Percentiles rank a stretch among this genome's conserved stretches.
These are phyloP conservation scores for Matsumurasca onukii DNA, from an alignment of 1,140 invertebrate genomes.

Conservation along the genomic window DNA sequence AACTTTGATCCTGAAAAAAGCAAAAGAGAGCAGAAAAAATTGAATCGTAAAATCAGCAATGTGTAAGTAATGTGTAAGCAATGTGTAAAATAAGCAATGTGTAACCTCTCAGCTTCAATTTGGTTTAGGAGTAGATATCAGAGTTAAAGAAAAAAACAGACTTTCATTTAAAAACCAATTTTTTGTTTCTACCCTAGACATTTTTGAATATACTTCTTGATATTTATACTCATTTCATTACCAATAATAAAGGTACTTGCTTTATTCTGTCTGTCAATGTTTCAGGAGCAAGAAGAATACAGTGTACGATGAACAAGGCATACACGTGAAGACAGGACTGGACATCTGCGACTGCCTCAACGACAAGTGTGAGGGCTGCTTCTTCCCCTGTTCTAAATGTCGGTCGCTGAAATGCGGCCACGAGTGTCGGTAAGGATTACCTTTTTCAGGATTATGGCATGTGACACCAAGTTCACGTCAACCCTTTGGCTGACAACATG, in stretches of 20 bases:
- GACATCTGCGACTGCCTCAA: constrained; percentile 58
- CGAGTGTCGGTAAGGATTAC: constrained; percentile 49
- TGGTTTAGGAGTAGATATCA: too few relatives aligned
- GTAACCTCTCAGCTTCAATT: too few relatives aligned
- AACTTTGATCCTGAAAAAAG: constrained; percentile 41
- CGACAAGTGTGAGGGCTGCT: constrained; percentile 53
- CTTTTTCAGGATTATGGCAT: background rate
- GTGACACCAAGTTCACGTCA: background rate
- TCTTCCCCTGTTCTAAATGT: constrained; percentile 57
- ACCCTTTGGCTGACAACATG: background rate
- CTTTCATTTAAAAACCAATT: too few relatives aligned
- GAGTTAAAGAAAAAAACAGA: too few relatives aligned
- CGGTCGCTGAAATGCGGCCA: constrained; percentile 54
- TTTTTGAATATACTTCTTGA: too few relatives aligned
- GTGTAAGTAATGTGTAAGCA: background rate
- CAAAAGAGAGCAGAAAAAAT: constrained; percentile 38
- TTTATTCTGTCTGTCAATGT: too few relatives aligned
- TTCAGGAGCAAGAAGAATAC: constrained; percentile 7
- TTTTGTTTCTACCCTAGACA: too few relatives aligned
- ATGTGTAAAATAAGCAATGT: too few relatives aligned
- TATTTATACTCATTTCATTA: too few relatives aligned
- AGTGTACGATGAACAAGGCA: constrained; percentile 45
- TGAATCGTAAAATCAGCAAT: constrained; percentile 35
- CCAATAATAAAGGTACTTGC: too few relatives aligned
- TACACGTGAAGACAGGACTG: constrained; percentile 45